Percentiles rank a stretch among this genome's conserved stretches.
phyloP scores from a whole-genome alignment of 2,113 vertebrate species.

The Dasypus novemcinctus region DNA sequence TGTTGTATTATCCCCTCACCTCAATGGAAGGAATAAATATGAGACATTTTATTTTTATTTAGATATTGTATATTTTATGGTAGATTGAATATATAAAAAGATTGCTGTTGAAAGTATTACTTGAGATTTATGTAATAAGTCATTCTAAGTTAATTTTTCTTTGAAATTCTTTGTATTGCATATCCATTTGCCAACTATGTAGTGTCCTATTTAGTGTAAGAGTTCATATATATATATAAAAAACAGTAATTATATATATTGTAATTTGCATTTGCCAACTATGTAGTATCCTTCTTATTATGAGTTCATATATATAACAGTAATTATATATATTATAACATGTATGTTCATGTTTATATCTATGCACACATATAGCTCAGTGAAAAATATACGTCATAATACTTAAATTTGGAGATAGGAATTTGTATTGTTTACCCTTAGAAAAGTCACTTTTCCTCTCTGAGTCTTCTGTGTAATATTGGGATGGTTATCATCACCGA shows the following conservation, averaged over 20 bases:
- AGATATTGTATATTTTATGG: neutral
- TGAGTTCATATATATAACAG: too few relatives aligned
- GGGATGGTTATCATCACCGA: neutral
- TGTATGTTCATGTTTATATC: slow-evolving; percentile 19
- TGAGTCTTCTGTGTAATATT: slow-evolving; percentile 34
- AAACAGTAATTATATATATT: too few relatives aligned
- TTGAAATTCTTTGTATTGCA: neutral
- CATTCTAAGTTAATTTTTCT: neutral
- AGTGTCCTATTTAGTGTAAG: neutral
- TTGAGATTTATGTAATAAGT: slow-evolving; percentile 13
- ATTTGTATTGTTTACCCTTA: neutral
- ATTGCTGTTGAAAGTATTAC: neutral
- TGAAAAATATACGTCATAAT: neutral
- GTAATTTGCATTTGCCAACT: too few relatives aligned
- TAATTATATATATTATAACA: neutral
- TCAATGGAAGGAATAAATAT: neutral
- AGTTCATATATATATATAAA: neutral
- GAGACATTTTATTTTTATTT: slow-evolving; percentile 34
- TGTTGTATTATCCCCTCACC: neutral
- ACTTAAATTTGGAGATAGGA: neutral
- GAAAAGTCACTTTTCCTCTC: neutral
- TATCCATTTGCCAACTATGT: neutral
- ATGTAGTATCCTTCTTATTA: too few relatives aligned
- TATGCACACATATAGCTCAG: slow-evolving; percentile 2
- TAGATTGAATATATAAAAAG: neutral